These are phyloP conservation scores for Brachyrhaphis roseni DNA, from an alignment of 2,797 vertebrate genomes.

Conservation along the genomic window DNA sequence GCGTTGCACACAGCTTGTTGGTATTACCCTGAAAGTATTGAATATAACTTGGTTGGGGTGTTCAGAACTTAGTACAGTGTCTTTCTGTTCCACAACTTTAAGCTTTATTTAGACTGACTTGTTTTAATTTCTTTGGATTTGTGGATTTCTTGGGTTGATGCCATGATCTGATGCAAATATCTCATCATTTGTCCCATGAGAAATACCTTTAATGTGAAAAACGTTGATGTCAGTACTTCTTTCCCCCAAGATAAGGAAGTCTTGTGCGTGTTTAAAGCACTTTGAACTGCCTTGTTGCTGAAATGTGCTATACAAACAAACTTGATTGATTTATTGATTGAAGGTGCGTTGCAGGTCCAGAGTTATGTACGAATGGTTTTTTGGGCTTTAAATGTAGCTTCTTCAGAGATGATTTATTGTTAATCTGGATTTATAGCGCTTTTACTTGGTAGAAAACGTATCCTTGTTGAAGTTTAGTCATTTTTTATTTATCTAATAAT, in stretches of 20 bases:
- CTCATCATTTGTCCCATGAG: background rate
- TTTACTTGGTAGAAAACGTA: background rate
- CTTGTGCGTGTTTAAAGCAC: too few species aligned
- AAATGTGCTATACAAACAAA: too few species aligned
- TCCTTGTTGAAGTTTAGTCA: background rate
- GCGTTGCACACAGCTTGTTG: background rate
- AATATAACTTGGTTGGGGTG: background rate
- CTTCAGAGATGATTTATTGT: background rate
- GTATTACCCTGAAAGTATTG: background rate
- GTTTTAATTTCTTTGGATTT: background rate
- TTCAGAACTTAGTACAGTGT: background rate
- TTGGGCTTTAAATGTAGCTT: background rate
- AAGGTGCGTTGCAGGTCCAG: background rate
- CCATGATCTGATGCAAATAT: background rate
- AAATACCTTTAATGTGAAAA: background rate
- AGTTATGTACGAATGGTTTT: background rate
- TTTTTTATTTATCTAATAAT: background rate
- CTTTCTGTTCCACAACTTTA: background rate
- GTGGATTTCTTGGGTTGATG: background rate
- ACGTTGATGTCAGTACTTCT: background rate
- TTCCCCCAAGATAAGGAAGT: background rate
- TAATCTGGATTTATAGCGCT: background rate
- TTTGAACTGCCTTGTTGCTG: too few species aligned
- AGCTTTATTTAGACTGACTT: background rate
- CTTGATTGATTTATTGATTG: too few species aligned